Base-by-base conservation (phyloP, 2,113 vertebrate species). In the Ochotona curzoniae region DNA sequence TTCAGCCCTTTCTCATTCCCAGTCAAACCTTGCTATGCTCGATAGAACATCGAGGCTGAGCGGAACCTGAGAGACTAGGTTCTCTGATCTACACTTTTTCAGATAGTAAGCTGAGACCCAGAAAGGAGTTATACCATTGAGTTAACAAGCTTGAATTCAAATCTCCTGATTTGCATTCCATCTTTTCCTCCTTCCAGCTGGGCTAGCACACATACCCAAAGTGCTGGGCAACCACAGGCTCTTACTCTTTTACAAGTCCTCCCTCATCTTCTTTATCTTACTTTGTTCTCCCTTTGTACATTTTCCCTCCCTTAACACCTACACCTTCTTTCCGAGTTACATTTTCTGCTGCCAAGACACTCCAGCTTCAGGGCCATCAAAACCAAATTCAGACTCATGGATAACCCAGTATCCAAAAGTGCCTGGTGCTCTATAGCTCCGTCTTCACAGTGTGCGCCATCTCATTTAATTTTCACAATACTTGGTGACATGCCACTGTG, bases 11-110 rank as follows among this genome's bases (percentile, higher is more conserved):
- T 80, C 35, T 15, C 32, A 18, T 83, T 79, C 17, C 51, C 10
- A 64, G 70, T 2, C 12, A 80, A 28, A 80, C 47, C 8, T 26
- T 25, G 11, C 10, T 17, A 78, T 10, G 71, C 30, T 67, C 26
- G 30, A 79, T 18, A 74, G 30, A 89, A 35, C 51, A 67, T 35
- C 20, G 89, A 75, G 32, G 26, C 67, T 49, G 25, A 89, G 73
- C 64, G 30, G 4, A 89, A 80, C 30, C 64, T 90, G 89, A 91
- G 63, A 69, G 8, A 66, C 47, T 32, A 87, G 54, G 93, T 94
- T 92, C 38, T 67, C 13, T 57, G 38, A 51, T 54, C 0, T 38
- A 2, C 9, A 44, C 61, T 11, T 88, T 85, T 74, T 73, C 26
- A 26, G 12, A 60, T 57, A 20, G 47, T 49, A 84, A 94, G 83